Percentiles rank a stretch among this genome's conserved stretches.
Evolutionary conservation across 1,140 invertebrate genomes (phyloP).

Genomic region (Vanessa atalanta): DNA sequence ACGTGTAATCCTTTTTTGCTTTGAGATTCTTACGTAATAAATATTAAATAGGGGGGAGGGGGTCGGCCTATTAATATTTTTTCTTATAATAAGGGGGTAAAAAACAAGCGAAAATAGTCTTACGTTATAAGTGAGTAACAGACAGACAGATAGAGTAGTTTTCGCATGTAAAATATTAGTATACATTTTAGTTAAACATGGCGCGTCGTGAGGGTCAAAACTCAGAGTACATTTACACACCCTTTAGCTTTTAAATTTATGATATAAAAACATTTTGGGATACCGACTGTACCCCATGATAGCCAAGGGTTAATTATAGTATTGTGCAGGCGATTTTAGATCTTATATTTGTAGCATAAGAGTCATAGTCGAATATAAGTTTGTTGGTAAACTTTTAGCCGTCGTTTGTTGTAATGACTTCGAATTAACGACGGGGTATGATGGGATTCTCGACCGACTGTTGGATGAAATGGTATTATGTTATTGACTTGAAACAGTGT

Average conservation of each 20-base stretch:
- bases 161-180: too few relatives aligned
- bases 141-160: too few relatives aligned
- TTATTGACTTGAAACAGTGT: background rate
- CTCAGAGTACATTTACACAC: background rate
- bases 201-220: background rate
- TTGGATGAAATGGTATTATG: background rate
- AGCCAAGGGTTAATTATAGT: background rate
- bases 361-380: background rate
- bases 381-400: background rate
- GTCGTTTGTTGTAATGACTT: background rate
- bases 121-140: too few relatives aligned
- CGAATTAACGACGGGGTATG: background rate
- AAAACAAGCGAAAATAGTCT: too few relatives aligned
- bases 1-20: too few relatives aligned
- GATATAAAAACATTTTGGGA: background rate
- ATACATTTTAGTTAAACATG: too few relatives aligned
- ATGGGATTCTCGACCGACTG: background rate
- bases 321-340: background rate
- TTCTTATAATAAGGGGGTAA: too few relatives aligned
- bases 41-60: too few relatives aligned
- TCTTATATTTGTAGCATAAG: background rate
- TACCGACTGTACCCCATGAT: background rate
- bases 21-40: too few relatives aligned
- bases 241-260: background rate
- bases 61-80: too few relatives aligned